These are phyloP conservation scores for Herpailurus yagouaroundi DNA, from an alignment of 2,113 vertebrate genomes.

Conservation along the genomic window DNA sequence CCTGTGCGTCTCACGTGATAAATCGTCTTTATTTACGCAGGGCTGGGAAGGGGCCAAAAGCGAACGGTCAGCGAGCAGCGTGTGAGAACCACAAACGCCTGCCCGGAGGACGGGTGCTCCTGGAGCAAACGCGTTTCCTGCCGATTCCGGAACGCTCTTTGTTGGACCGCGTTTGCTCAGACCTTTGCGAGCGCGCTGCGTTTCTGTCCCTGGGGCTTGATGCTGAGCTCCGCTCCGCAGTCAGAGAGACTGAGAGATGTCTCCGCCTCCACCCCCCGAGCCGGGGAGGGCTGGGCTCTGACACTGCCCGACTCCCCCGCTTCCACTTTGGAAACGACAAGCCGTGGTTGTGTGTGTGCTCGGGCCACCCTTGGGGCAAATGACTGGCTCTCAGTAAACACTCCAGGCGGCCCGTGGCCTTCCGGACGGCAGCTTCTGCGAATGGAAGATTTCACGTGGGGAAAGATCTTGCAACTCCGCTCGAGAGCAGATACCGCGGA, in stretches of 20 bases:
- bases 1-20: neutral
- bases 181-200: neutral
- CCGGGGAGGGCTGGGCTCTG: neutral
- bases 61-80: neutral
- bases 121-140: neutral
- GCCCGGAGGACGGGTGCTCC: neutral
- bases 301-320: neutral
- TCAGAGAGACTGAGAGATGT: neutral
- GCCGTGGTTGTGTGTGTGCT: neutral
- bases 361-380: neutral
- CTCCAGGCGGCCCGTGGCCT: neutral
- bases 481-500: neutral
- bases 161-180: neutral
- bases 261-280: neutral
- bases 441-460: neutral
- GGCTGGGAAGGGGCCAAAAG: conserved; percentile 27
- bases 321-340: neutral
- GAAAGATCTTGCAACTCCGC: neutral
- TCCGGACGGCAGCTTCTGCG: neutral
- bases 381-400: neutral
- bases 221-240: neutral
- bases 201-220: neutral
- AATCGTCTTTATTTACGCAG: conserved; percentile 39
- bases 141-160: neutral
- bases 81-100: neutral